Evolutionary conservation across 2,797 vertebrate species (phyloP).

Genomic region (Anguilla marmorata): DNA sequence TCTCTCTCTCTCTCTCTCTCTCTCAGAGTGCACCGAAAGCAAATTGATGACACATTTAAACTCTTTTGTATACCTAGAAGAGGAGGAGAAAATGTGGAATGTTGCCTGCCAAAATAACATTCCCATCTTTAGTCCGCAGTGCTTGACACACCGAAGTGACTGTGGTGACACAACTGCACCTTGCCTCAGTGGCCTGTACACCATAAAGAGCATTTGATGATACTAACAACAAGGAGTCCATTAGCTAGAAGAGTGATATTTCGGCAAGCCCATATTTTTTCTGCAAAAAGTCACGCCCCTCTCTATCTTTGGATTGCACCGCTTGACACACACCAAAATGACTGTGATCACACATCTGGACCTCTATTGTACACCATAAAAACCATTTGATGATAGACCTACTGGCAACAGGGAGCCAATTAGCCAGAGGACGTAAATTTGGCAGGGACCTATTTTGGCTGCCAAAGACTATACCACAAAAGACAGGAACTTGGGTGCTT

Average conservation of each 20-base stretch:
- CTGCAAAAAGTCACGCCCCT: neutral
- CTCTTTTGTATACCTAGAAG: neutral
- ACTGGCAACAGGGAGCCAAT: neutral
- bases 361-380: neutral
- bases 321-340: neutral
- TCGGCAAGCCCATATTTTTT: neutral
- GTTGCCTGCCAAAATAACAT: neutral
- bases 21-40: neutral
- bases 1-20: no score
- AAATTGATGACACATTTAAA: neutral
- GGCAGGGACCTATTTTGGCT: neutral
- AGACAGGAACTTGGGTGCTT: neutral
- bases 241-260: neutral
- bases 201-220: neutral
- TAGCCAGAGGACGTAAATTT: neutral
- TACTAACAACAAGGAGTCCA: neutral
- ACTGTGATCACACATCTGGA: constrained; percentile 5
- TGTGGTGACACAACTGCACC: neutral
- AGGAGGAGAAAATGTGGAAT: neutral
- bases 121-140: neutral
- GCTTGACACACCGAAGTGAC: neutral
- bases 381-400: neutral
- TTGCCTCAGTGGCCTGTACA: no score
- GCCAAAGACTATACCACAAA: neutral
- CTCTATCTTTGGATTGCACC: neutral